Conservation (phyloP, 2,888 invertebrate species). For the Toxonevra muliebris region DNA sequence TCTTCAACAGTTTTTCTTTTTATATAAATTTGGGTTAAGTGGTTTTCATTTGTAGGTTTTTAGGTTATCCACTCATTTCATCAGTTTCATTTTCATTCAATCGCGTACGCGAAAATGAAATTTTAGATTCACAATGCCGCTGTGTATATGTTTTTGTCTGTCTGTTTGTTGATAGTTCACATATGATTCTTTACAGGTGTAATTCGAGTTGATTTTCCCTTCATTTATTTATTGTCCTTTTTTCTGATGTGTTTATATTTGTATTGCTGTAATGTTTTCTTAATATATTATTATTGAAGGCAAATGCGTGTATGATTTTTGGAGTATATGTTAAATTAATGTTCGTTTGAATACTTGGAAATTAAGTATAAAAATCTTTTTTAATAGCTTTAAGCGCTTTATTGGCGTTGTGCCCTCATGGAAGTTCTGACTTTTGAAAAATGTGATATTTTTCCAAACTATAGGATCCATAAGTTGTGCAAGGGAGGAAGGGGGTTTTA, state of each 20-base stretch:
- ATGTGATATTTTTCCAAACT: too few species aligned
- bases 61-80: neutral
- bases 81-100: too few species aligned
- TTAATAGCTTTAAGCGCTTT: too few species aligned
- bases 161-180: conserved; percentile 40
- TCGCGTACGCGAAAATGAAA: neutral
- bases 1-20: neutral
- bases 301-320: too few species aligned
- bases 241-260: neutral
- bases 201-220: conserved; percentile 37
- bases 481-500: too few species aligned
- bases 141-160: conserved; percentile 27
- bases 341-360: too few species aligned
- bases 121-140: neutral
- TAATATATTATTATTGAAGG: neutral
- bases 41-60: conserved; percentile 32
- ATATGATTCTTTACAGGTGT: conserved; percentile 24
- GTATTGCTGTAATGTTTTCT: neutral
- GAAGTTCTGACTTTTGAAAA: too few species aligned
- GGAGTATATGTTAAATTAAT: too few species aligned
- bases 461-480: too few species aligned
- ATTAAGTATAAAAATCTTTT: too few species aligned
- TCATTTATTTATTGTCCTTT: neutral
- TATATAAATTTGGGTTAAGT: conserved; percentile 5
- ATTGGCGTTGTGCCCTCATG: too few species aligned